Conservation (phyloP, 2,113 vertebrate genomes). For the Buteo buteo region DNA sequence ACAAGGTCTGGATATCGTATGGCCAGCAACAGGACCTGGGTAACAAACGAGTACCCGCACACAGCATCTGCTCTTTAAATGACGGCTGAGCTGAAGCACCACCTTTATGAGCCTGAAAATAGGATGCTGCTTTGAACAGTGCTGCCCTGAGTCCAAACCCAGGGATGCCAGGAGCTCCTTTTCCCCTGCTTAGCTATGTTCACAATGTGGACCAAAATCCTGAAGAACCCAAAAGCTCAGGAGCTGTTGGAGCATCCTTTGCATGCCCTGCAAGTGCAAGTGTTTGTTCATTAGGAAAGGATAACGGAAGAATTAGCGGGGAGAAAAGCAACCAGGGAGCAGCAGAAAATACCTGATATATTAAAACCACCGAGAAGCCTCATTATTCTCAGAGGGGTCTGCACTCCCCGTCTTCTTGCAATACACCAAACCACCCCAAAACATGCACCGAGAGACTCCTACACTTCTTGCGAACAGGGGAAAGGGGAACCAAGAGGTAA, state of each 20-base stretch:
- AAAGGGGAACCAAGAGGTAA: neutral
- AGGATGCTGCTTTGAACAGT: neutral
- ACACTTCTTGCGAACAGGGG: neutral
- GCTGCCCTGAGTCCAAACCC: neutral
- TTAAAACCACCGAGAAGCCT: neutral
- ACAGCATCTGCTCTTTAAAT: neutral
- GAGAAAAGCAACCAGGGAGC: neutral
- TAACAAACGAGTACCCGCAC: accelerated
- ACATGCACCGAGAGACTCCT: neutral
- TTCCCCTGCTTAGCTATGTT: neutral
- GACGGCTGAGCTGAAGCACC: neutral
- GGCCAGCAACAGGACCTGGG: too few species aligned
- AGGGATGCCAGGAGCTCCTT: neutral
- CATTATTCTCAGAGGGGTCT: neutral
- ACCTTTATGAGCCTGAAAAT: neutral
- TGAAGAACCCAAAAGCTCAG: neutral
- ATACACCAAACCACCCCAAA: neutral
- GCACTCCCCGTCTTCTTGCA: neutral
- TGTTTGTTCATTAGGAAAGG: neutral
- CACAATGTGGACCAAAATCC: neutral
- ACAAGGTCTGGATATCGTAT: neutral
- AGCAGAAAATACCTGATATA: neutral
- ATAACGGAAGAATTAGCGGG: neutral
- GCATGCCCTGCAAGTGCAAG: neutral
- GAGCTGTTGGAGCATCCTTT: neutral